A percentile compares a stretch with the other conserved stretches of the same genome.
Evolutionary conservation across 2,888 invertebrate species (phyloP).

Genomic region (Idaea aversata): DNA sequence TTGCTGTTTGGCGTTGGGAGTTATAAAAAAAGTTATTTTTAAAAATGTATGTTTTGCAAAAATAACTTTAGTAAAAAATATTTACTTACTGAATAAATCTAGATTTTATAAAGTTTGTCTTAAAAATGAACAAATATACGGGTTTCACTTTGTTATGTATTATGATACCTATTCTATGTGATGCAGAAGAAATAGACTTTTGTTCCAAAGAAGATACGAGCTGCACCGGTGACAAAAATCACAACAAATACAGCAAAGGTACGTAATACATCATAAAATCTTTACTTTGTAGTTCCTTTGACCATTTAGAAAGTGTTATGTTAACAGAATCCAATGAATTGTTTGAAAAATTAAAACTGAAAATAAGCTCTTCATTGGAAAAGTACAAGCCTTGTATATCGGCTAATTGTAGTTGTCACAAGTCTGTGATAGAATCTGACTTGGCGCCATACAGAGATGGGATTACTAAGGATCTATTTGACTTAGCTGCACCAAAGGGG

Average conservation of each 20-base stretch:
- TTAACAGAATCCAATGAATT: slow-evolving; percentile 73
- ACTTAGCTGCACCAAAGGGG: slow-evolving; percentile 71
- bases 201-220: slow-evolving; percentile 32
- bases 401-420: slow-evolving; percentile 83
- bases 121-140: background rate
- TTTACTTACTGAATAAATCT: background rate
- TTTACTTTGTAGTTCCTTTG: background rate
- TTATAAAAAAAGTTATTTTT: no score
- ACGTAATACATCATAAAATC: slow-evolving; percentile 1
- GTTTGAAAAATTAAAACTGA: slow-evolving; percentile 55
- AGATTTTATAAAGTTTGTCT: background rate
- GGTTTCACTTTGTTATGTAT: background rate
- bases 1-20: no score
- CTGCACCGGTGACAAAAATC: slow-evolving; percentile 27
- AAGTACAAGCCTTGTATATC: slow-evolving; percentile 79
- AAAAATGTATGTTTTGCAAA: no score
- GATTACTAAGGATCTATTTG: slow-evolving; percentile 84
- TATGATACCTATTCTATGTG: background rate
- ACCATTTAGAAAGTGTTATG: background rate
- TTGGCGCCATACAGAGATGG: slow-evolving; percentile 86
- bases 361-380: slow-evolving; percentile 73
- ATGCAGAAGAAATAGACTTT: slow-evolving; percentile 16
- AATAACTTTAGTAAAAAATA: no score
- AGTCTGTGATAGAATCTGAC: slow-evolving; percentile 83
- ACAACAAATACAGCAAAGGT: slow-evolving; percentile 45